A percentile compares a stretch with the other conserved stretches of the same genome.
Evolutionary conservation across 2,888 invertebrate species (phyloP).

Genomic region (Petrolisthes cinctipes): DNA sequence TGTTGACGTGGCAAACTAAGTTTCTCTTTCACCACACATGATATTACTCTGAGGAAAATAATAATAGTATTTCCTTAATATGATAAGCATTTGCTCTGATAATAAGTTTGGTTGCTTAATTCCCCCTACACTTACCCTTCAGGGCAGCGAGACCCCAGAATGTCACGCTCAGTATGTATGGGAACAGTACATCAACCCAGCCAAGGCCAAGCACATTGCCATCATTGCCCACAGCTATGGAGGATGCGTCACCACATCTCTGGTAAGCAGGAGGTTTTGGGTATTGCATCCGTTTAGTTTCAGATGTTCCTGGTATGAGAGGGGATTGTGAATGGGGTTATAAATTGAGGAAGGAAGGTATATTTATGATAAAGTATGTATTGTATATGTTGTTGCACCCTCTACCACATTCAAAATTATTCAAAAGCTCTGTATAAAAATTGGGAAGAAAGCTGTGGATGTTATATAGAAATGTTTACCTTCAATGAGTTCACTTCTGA

Average conservation of each 20-base stretch:
- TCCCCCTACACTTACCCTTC: background rate
- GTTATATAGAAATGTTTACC: too few species aligned
- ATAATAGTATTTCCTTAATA: background rate
- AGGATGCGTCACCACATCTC: conserved; percentile 77
- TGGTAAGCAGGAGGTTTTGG: conserved; percentile 69
- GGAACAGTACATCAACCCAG: conserved; percentile 76
- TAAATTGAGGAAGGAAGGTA: background rate
- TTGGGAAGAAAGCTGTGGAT: too few species aligned
- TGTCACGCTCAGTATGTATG: conserved; percentile 79
- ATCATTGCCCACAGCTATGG: conserved; percentile 87
- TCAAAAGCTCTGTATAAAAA: background rate
- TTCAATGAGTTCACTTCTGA: too few species aligned
- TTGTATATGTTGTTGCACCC: background rate
- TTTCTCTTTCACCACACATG: background rate
- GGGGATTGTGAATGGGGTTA: background rate
- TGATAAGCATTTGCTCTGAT: background rate
- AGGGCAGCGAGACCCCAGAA: conserved; percentile 75
- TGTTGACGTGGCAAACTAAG: background rate
- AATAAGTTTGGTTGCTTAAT: background rate
- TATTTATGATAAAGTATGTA: background rate
- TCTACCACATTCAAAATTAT: background rate
- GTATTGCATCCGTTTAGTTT: background rate
- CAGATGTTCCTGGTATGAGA: background rate
- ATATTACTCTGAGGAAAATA: background rate
- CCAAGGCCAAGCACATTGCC: conserved; percentile 76